These are phyloP conservation scores for Frieseomelitta varia DNA, from an alignment of 1,140 invertebrate species.

Conservation along the genomic window DNA sequence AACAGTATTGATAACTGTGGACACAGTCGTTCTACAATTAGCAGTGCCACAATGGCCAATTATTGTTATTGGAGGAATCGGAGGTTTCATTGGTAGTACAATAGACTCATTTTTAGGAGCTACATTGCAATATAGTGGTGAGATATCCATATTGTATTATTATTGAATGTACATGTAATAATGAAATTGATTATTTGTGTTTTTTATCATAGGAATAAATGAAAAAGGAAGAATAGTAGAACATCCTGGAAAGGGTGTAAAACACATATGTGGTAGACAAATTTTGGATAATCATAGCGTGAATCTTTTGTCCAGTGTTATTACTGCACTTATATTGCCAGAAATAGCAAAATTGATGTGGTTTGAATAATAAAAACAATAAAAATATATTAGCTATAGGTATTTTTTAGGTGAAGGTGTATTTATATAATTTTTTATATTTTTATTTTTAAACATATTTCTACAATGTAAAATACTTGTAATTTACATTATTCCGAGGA, in stretches of 20 bases:
- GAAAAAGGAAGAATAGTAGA: constrained; percentile 89
- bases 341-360: constrained; percentile 86
- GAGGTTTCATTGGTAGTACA: constrained; percentile 90
- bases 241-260: constrained; percentile 87
- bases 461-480: too few species aligned
- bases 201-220: constrained; percentile 85
- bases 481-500: too few species aligned
- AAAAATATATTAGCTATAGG: background rate
- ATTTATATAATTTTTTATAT: background rate
- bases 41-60: constrained; percentile 92
- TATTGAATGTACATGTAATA: constrained; percentile 9
- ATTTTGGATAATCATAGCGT: constrained; percentile 96
- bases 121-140: constrained; percentile 93
- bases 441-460: background rate
- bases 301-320: constrained; percentile 91
- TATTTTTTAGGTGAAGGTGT: too few species aligned
- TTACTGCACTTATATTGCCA: constrained; percentile 89
- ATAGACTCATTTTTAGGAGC: constrained; percentile 94
- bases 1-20: constrained; percentile 85
- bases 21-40: constrained; percentile 83
- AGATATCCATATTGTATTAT: background rate
- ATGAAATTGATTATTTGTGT: constrained; percentile 15
- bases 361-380: background rate
- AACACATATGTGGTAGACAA: constrained; percentile 89
- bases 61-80: constrained; percentile 86